Percentiles rank a stretch among this genome's conserved stretches.
These are phyloP conservation scores for Meteorus sp. DNA, from an alignment of 1,140 invertebrate genomes.

Conservation along the genomic window DNA sequence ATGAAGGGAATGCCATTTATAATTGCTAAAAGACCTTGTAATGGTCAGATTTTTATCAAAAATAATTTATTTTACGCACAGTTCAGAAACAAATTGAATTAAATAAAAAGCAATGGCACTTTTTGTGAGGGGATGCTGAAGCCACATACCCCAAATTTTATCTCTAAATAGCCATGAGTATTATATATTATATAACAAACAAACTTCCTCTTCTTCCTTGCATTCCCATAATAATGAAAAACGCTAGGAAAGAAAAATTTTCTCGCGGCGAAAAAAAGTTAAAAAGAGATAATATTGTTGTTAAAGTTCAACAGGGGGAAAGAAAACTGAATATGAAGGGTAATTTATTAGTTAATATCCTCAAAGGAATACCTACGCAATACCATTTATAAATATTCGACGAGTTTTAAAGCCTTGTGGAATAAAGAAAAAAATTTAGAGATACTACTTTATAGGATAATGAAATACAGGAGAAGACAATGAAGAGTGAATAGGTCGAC, in stretches of 20 bases:
- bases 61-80: conserved; percentile 29
- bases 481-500: no score
- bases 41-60: conserved; percentile 8
- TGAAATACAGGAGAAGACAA: no score
- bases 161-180: conserved; percentile 11
- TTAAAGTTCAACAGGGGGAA: conserved; percentile 34
- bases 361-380: conserved; percentile 13
- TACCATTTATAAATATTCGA: not conserved
- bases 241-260: conserved; percentile 1
- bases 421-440: no score
- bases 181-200: no score
- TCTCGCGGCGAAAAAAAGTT: not conserved
- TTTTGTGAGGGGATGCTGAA: not conserved
- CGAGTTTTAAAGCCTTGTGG: not conserved
- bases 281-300: conserved; percentile 31
- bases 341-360: conserved; percentile 27
- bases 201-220: conserved; percentile 12
- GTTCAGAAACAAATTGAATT: no score
- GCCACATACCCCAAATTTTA: conserved; percentile 20
- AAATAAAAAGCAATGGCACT: no score
- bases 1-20: conserved; percentile 4
- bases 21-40: conserved; percentile 1
- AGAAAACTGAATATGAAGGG: conserved; percentile 17
- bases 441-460: no score
- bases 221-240: conserved; percentile 5